Evolutionary conservation across 1,140 invertebrate genomes (phyloP).

Genomic region (Rhynchophorus ferrugineus): DNA sequence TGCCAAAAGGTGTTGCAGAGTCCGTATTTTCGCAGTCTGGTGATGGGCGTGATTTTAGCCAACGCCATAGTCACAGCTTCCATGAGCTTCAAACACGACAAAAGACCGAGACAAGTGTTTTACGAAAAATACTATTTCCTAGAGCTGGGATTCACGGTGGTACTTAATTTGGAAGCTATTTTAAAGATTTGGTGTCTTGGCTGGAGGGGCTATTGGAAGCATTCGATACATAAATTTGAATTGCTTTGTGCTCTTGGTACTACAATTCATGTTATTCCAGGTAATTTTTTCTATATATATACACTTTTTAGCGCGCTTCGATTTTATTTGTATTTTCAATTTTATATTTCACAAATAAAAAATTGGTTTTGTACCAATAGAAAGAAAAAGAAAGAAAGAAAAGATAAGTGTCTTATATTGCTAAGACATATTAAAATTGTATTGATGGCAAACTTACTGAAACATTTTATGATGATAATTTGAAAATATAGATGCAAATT

Average conservation of each 20-base stretch:
- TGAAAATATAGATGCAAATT: too few species aligned
- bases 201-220: slow-evolving; percentile 87
- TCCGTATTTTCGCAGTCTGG: slow-evolving; percentile 82
- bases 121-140: slow-evolving; percentile 92
- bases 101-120: slow-evolving; percentile 67
- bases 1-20: slow-evolving; percentile 86
- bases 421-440: too few species aligned
- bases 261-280: slow-evolving; percentile 86
- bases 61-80: slow-evolving; percentile 94
- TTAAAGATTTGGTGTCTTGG: slow-evolving; percentile 98
- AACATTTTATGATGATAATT: too few species aligned
- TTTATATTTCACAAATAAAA: not conserved
- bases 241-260: slow-evolving; percentile 90
- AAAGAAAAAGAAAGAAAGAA: too few species aligned
- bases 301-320: too few species aligned
- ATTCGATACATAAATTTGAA: slow-evolving; percentile 98
- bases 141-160: slow-evolving; percentile 90
- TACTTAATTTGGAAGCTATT: slow-evolving; percentile 90
- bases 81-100: slow-evolving; percentile 93
- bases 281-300: too few species aligned
- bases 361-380: not conserved
- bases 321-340: too few species aligned
- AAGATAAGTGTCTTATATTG: too few species aligned
- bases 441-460: too few species aligned
- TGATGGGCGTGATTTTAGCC: slow-evolving; percentile 90